These are phyloP conservation scores for Alethe castanea DNA, from an alignment of 2,113 vertebrate genomes.

Conservation along the genomic window DNA sequence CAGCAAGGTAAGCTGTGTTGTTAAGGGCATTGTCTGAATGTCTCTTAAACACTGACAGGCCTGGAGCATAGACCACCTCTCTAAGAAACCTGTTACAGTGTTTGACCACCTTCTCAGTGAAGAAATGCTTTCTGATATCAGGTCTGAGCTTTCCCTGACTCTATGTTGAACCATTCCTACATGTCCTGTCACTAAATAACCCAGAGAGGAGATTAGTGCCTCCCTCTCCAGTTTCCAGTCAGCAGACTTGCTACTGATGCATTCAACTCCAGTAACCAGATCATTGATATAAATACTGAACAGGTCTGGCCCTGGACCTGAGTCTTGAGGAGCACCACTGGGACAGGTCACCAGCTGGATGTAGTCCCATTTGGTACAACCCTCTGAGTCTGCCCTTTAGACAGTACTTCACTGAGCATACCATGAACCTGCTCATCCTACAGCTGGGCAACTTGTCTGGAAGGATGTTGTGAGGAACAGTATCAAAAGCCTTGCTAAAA, in stretches of 20 bases:
- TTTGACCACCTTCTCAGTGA: not conserved
- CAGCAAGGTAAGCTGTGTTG: not conserved
- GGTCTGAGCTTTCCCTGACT: not conserved
- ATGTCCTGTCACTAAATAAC: not conserved
- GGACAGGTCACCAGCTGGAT: not conserved
- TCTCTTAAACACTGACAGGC: not conserved
- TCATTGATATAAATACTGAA: not conserved
- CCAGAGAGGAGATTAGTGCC: not conserved
- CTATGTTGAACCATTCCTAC: not conserved
- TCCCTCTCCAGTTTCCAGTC: not conserved
- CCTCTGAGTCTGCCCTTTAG: not conserved
- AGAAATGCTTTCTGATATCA: not conserved
- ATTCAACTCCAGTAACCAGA: not conserved
- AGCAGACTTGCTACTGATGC: not conserved
- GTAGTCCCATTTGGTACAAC: not conserved
- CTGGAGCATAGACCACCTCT: not conserved
- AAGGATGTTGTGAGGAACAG: not conserved
- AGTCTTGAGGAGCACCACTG: not conserved
- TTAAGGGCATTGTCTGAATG: not conserved
- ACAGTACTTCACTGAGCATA: not conserved
- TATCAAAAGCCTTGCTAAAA: not conserved
- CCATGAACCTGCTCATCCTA: not conserved
- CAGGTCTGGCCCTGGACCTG: not conserved
- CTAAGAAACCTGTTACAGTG: not conserved
- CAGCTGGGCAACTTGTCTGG: fast-evolving